A percentile compares a stretch with the other conserved stretches of the same genome.
These are phyloP conservation scores for Siniperca undulata DNA, from an alignment of 2,797 vertebrate species.

Conservation along the genomic window DNA sequence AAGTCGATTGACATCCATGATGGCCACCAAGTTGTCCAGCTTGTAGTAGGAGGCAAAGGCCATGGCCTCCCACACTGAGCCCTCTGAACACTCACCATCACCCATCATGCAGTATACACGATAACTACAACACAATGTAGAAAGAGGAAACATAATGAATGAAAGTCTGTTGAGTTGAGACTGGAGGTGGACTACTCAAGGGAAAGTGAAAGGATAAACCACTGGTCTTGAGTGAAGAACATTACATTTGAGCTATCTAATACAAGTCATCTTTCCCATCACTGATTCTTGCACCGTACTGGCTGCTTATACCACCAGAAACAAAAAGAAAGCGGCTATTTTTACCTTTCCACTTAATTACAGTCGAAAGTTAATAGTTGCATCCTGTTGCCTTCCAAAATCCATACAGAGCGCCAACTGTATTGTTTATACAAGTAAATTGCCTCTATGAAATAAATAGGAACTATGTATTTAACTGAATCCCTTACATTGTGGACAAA, in stretches of 20 bases:
- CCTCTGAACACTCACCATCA: conserved; percentile 90
- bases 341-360: not conserved
- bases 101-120: conserved; percentile 92
- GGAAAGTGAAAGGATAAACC: not conserved
- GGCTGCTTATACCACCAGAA: not conserved
- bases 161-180: not conserved
- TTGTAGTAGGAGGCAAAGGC: conserved; percentile 90
- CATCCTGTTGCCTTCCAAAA: not conserved
- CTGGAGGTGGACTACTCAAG: not conserved
- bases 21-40: conserved; percentile 91
- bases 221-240: not conserved
- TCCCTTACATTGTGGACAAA: too few species aligned
- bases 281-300: not conserved
- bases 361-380: not conserved
- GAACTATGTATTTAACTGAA: too few species aligned
- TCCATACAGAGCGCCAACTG: not conserved
- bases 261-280: not conserved
- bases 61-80: conserved; percentile 93
- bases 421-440: not conserved
- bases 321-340: not conserved
- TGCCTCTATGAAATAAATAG: too few species aligned
- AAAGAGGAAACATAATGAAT: not conserved
- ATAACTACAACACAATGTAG: conserved; percentile 81
- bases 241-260: not conserved
- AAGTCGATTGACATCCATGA: conserved; percentile 90